Base-by-base conservation (phyloP, 2,113 vertebrate genomes). In the Saiga tatarica region DNA sequence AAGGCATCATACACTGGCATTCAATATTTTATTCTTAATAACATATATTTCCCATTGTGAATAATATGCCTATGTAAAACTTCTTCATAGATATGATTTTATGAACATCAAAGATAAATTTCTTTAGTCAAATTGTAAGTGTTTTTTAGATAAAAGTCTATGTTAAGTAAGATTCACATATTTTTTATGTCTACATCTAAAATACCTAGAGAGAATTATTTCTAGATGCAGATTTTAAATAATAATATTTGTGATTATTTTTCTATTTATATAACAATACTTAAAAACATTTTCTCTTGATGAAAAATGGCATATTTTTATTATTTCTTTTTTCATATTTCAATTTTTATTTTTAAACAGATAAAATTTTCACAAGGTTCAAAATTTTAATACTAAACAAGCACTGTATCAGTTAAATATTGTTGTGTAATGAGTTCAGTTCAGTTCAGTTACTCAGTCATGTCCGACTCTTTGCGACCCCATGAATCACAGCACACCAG, bases 21-120 rank as follows among this genome's bases (percentile, higher is more conserved):
- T 60, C n/a, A 45, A 10, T 36, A 60, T 60, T 91, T 82, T 92
- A 84, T 47, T 94, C 11, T 94, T 67, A 88, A 64, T 64, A 91
- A 33, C 9, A 82, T 59, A 26, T 50, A 52, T 42, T 89, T 89
- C 15, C 33, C 12, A 78, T 59, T 79, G 5, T 94, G 1, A 85
- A 59, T 87, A 91, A 23, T 47, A 50, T 8, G 2, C 50, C 4
- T 78, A 23, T 50, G 39, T 30, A 78, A 84, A 52, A 15, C 8
- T 64, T 57, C 1, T 85, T 86, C 59, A 59, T 52, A 52, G 21
- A 23, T 55, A 42, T 39, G 15, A 67, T 16, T 62, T 76, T 85
- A 26, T 67, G 45, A 89, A 12, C 15, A 67, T 45, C 42, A 57
- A 89, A 57, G 10, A 57, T 47, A 13, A 78, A 12, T 91, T 85